Conservation (phyloP, 2,113 vertebrate species). For the Tragelaphus strepsiceros region DNA sequence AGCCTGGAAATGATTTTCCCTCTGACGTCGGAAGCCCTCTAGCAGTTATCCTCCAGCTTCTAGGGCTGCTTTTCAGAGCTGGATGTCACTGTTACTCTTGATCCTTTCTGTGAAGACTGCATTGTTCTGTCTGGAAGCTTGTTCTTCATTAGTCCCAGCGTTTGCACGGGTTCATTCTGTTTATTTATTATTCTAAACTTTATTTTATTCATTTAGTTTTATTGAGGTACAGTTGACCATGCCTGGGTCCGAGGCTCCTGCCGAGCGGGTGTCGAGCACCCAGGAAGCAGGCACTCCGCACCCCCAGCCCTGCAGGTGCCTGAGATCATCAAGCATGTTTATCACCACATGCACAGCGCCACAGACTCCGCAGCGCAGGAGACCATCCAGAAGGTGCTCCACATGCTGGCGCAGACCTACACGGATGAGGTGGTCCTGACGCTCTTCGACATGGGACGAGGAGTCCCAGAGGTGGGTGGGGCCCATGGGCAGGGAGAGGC, state of each 20-base stretch:
- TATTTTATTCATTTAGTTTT: neutral
- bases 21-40: neutral
- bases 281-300: neutral
- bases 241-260: neutral
- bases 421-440: conserved; percentile 19
- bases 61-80: neutral
- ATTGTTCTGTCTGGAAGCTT: neutral
- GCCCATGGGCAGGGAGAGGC: accelerated
- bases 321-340: conserved; percentile 11
- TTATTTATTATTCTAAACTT: neutral
- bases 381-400: neutral
- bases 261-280: accelerated
- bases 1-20: neutral
- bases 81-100: neutral
- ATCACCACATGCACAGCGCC: neutral
- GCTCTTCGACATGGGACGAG: neutral
- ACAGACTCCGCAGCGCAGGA: accelerated
- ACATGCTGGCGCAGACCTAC: conserved; percentile 5
- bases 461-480: neutral
- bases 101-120: neutral
- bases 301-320: neutral
- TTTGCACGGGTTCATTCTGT: neutral
- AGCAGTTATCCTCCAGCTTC: neutral
- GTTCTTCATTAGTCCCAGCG: neutral
- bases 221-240: neutral